phyloP scores from a whole-genome alignment of 2,888 invertebrate genomes.

The Pyrrhia umbra region DNA sequence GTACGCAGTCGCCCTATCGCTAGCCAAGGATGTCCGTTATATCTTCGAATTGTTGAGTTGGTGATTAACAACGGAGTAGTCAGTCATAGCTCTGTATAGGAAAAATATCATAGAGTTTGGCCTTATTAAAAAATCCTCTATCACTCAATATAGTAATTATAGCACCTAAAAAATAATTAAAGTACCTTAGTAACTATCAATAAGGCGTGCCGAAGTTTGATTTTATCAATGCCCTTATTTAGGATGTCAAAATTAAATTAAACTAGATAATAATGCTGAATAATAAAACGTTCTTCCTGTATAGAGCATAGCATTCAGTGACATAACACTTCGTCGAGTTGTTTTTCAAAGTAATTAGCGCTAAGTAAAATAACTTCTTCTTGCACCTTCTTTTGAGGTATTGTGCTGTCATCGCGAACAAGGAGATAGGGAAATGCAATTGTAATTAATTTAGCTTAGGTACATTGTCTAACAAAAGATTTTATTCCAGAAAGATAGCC shows the following conservation, averaged over 20 bases:
- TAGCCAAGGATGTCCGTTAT: slow-evolving; percentile 32
- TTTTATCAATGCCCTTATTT: not conserved
- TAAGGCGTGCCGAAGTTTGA: not conserved
- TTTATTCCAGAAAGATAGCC: no score
- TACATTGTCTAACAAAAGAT: no score
- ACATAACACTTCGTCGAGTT: slow-evolving; percentile 5
- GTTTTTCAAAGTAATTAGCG: slow-evolving; percentile 24
- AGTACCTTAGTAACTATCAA: not conserved
- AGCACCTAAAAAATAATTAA: no score
- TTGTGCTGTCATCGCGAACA: slow-evolving; percentile 9
- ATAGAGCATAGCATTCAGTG: not conserved
- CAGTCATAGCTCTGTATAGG: not conserved
- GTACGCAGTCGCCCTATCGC: slow-evolving; percentile 10
- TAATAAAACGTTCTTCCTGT: not conserved
- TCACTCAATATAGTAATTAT: no score
- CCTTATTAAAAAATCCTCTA: not conserved
- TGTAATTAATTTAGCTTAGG: not conserved
- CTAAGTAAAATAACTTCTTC: slow-evolving; percentile 10
- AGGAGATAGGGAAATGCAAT: slow-evolving; percentile 22
- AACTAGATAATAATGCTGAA: not conserved
- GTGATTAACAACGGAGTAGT: not conserved
- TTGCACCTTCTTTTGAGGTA: not conserved
- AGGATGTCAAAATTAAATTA: not conserved
- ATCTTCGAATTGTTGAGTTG: not conserved
- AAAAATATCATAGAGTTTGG: not conserved